phyloP scores from a whole-genome alignment of 2,113 vertebrate genomes.

The Chloroceryle aenea region DNA sequence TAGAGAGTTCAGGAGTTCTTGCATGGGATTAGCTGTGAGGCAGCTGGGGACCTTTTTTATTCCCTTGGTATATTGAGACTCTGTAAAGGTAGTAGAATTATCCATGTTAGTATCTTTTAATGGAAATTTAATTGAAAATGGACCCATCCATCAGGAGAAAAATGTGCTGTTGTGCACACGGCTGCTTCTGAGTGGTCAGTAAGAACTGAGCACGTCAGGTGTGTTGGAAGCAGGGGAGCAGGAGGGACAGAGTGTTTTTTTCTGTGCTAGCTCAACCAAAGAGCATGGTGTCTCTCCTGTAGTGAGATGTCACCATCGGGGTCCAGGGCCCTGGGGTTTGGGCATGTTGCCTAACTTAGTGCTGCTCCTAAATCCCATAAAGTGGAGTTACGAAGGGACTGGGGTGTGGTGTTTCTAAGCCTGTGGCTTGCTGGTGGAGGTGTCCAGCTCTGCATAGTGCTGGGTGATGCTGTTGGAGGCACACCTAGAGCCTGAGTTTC shows the following conservation, averaged over 20 bases:
- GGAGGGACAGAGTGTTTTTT: not conserved
- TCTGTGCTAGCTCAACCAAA: not conserved
- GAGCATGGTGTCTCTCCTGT: not conserved
- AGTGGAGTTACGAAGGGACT: not conserved
- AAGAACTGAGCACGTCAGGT: not conserved
- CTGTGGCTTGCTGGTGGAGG: not conserved
- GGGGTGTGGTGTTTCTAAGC: not conserved
- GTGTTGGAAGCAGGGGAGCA: not conserved
- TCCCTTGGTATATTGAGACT: not conserved
- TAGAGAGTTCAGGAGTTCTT: not conserved
- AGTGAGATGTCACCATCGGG: not conserved
- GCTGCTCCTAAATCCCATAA: not conserved
- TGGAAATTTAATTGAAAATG: not conserved
- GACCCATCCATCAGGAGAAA: not conserved
- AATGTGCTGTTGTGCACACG: rapidly evolving
- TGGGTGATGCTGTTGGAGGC: not conserved
- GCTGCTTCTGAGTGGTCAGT: not conserved
- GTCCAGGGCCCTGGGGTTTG: not conserved
- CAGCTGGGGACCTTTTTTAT: not conserved
- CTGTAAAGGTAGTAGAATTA: not conserved
- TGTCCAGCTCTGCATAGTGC: not conserved
- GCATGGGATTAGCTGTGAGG: not conserved
- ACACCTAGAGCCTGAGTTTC: not conserved
- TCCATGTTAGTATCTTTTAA: not conserved
- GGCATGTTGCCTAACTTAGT: not conserved